Base-by-base conservation (phyloP, 2,113 vertebrate species). In the Galemys pyrenaicus region DNA sequence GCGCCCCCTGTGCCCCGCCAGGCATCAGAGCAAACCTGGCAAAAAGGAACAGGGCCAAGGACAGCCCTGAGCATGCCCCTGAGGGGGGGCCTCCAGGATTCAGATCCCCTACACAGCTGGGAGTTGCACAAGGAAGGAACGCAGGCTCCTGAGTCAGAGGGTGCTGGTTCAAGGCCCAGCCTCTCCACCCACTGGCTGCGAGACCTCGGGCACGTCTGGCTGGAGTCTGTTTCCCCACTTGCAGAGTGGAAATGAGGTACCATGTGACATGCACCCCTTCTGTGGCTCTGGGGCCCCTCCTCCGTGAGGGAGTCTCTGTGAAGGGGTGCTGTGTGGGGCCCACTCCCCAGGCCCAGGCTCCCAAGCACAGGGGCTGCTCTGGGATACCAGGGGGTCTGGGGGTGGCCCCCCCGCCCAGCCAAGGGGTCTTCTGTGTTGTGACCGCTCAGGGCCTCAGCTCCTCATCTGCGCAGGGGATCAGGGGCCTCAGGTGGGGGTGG, bases 281-380 rank as follows among this genome's bases (percentile, higher is more conserved):
- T 13, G 16, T 56, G 62, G 49, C 22, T 17, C 37, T 13, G 0
- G 2, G 32, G 39, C 46, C 20, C 39, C 26, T 39, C 54, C 30
- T n/a, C 37, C 3, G 0, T 9, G 9, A 44, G 37, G 46, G 84
- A 32, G 5, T 0, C 44, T 22, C 30, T 11, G 10, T 0, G 3
- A 7, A 17, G n/a, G n/a, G n/a, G n/a, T n/a, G n/a, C n/a, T n/a
- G n/a, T n/a, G n/a, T n/a, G n/a, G n/a, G n/a, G n/a, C n/a, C n/a
- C n/a, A n/a, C n/a, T n/a, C n/a, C n/a, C n/a, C n/a, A n/a, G n/a
- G n/a, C n/a, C n/a, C n/a, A n/a, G n/a, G n/a, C n/a, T n/a, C 44
- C 44, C 44, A 9, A 44, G 44, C 9, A 9, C 5, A 44, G 44
- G 44, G 44, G 44, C 44, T 44, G 44, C 44, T 44, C 44, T 44